Conservation (phyloP, 2,113 vertebrate genomes). For the Ramphastos sulfuratus region DNA sequence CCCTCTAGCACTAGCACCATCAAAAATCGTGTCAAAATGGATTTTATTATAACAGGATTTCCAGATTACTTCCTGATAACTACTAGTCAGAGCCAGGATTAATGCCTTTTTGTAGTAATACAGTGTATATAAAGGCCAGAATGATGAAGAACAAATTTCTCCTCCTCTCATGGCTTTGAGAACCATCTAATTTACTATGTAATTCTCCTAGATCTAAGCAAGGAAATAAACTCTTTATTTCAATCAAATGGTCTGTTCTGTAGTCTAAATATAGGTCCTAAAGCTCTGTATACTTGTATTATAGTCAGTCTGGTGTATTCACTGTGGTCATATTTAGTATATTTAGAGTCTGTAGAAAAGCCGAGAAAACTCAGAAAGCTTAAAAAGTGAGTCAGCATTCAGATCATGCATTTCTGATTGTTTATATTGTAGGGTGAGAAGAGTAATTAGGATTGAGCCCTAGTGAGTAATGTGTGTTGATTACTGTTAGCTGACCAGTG, state of each 20-base stretch:
- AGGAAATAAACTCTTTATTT: neutral
- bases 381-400: slow-evolving; percentile 37
- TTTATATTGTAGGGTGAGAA: slow-evolving; percentile 32
- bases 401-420: neutral
- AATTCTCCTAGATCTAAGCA: neutral
- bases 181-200: neutral
- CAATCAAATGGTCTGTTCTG: neutral
- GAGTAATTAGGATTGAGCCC: slow-evolving; percentile 65
- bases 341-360: neutral
- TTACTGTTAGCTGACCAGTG: slow-evolving; percentile 75
- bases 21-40: neutral
- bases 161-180: neutral
- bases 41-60: neutral
- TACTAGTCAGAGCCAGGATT: neutral
- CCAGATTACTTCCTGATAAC: neutral
- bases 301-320: neutral
- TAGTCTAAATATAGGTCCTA: neutral
- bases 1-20: neutral
- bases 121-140: neutral
- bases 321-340: neutral
- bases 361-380: slow-evolving; percentile 1
- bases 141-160: neutral
- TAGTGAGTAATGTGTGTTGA: slow-evolving; percentile 63
- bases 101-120: neutral
- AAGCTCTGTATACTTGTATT: neutral